Conservation (phyloP, 2,797 vertebrate genomes). For the Acipenser oxyrinchus region DNA sequence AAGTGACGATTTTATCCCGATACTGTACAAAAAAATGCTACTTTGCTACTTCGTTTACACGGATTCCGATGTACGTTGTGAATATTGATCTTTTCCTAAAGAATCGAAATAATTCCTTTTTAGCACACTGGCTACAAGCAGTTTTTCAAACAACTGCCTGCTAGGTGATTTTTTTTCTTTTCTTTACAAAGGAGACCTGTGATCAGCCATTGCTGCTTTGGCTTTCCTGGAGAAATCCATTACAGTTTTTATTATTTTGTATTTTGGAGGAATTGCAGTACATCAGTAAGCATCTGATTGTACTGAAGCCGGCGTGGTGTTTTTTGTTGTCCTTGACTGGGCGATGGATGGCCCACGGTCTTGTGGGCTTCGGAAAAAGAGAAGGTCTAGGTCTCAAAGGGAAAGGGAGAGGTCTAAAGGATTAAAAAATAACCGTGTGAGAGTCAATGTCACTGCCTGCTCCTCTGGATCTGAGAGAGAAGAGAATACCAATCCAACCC, state of each 20-base stretch:
- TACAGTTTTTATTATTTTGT: conserved; percentile 34
- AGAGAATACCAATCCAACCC: conserved; percentile 67
- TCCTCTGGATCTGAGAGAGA: conserved; percentile 83
- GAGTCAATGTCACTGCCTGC: conserved; percentile 54
- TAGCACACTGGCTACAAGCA: conserved; percentile 45
- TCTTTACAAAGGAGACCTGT: conserved; percentile 49
- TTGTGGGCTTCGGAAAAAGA: conserved; percentile 78
- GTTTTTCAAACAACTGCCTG: conserved; percentile 65
- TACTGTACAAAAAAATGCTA: conserved; percentile 36
- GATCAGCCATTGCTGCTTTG: conserved; percentile 57
- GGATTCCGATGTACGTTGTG: conserved; percentile 29
- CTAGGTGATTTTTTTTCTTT: conserved; percentile 39
- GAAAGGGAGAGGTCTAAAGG: conserved; percentile 70
- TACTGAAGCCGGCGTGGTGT: conserved; percentile 35
- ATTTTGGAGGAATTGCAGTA: conserved; percentile 49
- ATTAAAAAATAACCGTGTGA: conserved; percentile 51
- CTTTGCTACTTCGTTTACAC: conserved; percentile 30
- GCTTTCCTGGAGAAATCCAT: conserved; percentile 57
- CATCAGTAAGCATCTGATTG: conserved; percentile 17
- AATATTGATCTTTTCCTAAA: conserved; percentile 26
- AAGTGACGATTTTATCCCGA: conserved; percentile 44
- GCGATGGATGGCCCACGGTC: conserved; percentile 85
- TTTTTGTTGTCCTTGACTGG: conserved; percentile 39
- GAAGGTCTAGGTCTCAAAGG: conserved; percentile 82
- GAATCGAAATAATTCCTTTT: conserved; percentile 28